These are phyloP conservation scores for Hippocampus mohnikei DNA, from an alignment of 2,113 vertebrate species.

Conservation along the genomic window DNA sequence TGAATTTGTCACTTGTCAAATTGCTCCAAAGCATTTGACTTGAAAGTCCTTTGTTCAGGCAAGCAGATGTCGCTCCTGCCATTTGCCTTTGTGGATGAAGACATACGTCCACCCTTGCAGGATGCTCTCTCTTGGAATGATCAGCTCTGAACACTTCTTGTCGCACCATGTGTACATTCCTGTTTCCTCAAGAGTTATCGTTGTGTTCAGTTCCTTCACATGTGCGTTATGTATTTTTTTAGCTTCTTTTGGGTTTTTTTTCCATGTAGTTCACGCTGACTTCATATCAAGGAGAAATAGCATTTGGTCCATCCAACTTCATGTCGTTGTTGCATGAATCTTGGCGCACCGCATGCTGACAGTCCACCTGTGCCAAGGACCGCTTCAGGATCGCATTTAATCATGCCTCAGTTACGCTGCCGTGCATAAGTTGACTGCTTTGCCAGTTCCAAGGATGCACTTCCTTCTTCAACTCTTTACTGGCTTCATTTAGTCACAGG, in stretches of 20 bases:
- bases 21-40: neutral
- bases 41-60: neutral
- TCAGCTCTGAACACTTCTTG: neutral
- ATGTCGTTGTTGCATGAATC: slow-evolving; percentile 30
- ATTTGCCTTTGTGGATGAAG: neutral
- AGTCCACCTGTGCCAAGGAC: neutral
- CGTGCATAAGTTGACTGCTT: neutral
- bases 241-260: neutral
- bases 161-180: neutral
- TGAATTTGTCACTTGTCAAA: neutral
- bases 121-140: neutral
- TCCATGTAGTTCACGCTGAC: slow-evolving; percentile 6
- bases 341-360: slow-evolving; percentile 17
- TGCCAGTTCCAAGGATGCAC: neutral
- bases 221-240: neutral
- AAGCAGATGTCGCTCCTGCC: neutral
- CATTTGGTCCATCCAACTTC: slow-evolving; percentile 1
- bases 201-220: neutral
- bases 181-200: neutral
- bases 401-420: neutral
- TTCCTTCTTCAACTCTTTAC: neutral
- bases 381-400: neutral
- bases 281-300: neutral
- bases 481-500: neutral
- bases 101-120: neutral